Percentiles rank a stretch among this genome's conserved stretches.
These are phyloP conservation scores for Montipora capitata DNA, from an alignment of 92 coral and sea anemone species.

Conservation along the genomic window DNA sequence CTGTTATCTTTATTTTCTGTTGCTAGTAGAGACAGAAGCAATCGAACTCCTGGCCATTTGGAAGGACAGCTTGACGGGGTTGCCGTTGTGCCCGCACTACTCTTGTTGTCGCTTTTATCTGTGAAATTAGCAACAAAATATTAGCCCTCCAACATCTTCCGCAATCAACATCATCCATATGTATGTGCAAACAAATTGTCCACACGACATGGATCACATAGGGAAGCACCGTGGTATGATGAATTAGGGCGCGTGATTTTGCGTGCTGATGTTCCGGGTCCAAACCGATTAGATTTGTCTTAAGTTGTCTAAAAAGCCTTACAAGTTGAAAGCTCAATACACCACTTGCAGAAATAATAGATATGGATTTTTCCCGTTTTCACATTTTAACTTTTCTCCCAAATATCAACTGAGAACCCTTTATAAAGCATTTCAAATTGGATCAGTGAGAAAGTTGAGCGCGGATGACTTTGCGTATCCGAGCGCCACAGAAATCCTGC, in stretches of 20 bases:
- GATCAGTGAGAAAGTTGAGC: background rate
- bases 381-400: background rate
- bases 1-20: constrained; percentile 97
- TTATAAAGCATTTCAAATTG: background rate
- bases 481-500: too few species aligned
- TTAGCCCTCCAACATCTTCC: background rate
- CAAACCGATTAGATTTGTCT: too few species aligned
- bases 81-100: background rate
- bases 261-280: too few species aligned
- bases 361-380: too few species aligned
- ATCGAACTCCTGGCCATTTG: constrained; percentile 98
- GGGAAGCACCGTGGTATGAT: too few species aligned
- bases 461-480: background rate
- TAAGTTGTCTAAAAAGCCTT: too few species aligned
- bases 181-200: too few species aligned
- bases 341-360: too few species aligned
- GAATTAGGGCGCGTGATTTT: too few species aligned
- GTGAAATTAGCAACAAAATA: background rate
- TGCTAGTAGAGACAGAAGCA: constrained; percentile 90
- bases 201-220: too few species aligned
- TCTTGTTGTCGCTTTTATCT: constrained; percentile 14
- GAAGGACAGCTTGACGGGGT: constrained; percentile 86
- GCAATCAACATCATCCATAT: background rate
- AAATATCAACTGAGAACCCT: background rate
- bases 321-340: too few species aligned